Conservation (phyloP, 2,113 vertebrate genomes). For the Pterophyllum scalare region DNA sequence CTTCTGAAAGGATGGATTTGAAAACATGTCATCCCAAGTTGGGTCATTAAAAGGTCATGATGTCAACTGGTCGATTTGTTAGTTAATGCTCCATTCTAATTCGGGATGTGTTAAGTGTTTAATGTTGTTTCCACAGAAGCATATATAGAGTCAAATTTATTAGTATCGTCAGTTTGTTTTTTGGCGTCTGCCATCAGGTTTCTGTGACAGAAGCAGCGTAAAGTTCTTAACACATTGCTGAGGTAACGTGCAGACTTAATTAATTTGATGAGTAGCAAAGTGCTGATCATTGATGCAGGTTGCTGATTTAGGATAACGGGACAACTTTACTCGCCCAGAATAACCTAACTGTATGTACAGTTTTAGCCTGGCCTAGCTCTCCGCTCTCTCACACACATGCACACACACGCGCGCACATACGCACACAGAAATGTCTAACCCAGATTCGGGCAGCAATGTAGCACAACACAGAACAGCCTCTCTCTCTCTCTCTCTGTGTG, state of each 20-base stretch:
- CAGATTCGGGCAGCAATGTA: slow-evolving; percentile 49
- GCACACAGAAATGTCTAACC: slow-evolving; percentile 47
- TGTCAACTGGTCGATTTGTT: neutral
- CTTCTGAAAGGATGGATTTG: neutral
- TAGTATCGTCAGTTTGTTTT: neutral
- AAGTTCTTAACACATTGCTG: neutral
- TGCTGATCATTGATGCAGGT: neutral
- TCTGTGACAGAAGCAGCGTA: neutral
- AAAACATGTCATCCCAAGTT: neutral
- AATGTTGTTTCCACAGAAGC: neutral
- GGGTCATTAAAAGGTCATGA: neutral
- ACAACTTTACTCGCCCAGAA: neutral
- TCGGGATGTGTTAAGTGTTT: neutral
- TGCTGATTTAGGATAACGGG: neutral
- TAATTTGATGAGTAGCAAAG: neutral
- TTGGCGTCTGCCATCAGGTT: accelerated
- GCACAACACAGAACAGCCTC: slow-evolving; percentile 36
- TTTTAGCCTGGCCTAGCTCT: slow-evolving; percentile 21
- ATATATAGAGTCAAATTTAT: neutral
- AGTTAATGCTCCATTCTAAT: neutral
- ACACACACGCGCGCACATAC: neutral
- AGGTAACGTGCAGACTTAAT: neutral
- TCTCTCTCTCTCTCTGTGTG: neutral
- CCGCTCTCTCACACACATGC: neutral
- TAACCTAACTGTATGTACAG: neutral